Evolutionary conservation across 2,797 vertebrate species (phyloP).

Genomic region (Hyperoplus lanceolatus): DNA sequence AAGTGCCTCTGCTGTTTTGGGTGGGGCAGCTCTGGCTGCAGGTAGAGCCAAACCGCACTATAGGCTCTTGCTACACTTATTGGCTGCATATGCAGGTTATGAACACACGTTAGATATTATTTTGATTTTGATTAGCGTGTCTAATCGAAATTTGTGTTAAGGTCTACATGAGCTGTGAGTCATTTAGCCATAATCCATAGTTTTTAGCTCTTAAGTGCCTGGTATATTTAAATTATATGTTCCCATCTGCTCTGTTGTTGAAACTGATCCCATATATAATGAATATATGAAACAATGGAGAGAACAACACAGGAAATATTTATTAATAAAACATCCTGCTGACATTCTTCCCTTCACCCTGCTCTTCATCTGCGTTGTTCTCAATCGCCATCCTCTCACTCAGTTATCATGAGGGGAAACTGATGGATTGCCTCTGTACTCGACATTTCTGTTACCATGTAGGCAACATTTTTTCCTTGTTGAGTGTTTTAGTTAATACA

Average conservation of each 20-base stretch:
- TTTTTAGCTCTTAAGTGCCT: conserved; percentile 22
- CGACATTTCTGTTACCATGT: background rate
- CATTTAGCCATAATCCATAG: conserved; percentile 34
- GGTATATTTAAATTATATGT: conserved; percentile 48
- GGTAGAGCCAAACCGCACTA: conserved; percentile 31
- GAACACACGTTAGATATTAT: too few relatives aligned
- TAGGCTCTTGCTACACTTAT: conserved; percentile 9
- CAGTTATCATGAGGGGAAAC: conserved; percentile 41
- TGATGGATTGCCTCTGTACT: background rate
- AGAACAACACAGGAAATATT: conserved; percentile 42
- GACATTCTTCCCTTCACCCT: conserved; percentile 5
- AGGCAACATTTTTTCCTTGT: conserved; percentile 10
- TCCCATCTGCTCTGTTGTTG: conserved; percentile 23
- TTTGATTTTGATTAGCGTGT: conserved; percentile 1
- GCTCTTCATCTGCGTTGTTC: conserved; percentile 30
- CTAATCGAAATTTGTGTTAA: background rate
- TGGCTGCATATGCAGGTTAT: too few relatives aligned
- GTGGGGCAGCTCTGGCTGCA: conserved; percentile 70
- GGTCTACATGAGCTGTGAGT: conserved; percentile 11
- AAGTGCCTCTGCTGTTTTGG: conserved; percentile 42
- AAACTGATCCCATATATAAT: conserved; percentile 19
- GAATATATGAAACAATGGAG: conserved; percentile 22
- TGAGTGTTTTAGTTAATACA: conserved; percentile 33
- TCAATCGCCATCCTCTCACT: conserved; percentile 42
- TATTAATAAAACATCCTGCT: conserved; percentile 31